Base-by-base conservation (phyloP, 2,113 vertebrate species). In the Pycnonotus jocosus region DNA sequence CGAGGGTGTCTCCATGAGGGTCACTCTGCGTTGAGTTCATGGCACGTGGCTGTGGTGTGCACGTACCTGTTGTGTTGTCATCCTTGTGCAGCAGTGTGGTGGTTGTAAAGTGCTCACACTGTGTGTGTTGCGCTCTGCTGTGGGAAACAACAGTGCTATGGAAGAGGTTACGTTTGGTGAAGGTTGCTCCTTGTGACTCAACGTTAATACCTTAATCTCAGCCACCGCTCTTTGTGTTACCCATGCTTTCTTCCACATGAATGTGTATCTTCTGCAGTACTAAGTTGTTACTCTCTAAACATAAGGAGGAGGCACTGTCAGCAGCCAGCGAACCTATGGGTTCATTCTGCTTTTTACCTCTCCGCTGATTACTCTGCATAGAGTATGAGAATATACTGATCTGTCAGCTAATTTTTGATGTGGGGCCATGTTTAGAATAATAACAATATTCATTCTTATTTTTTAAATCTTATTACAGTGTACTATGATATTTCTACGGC, bases 401-500 rank as follows among this genome's bases (percentile, higher is more conserved):
- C 30, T 66, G 47, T 38, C 65, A 51, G 17, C 25, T 71, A 9
- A 48, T 68, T 79, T 81, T 91, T 82, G 15, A 54, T 79, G n/a
- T 47, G 31, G 22, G 44, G 6, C 12, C 13, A 6, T 25, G 16
- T 86, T 86, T 54, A 65, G 37, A 61, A 61, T 72, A 57, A 42
- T 37, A 89, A 42, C 4, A 64, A 38, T 62, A 62, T 15, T 89
- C 4, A 90, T 51, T 71, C 84, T 70, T 68, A 40, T 81, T 90
- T 69, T n/a, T 28, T 53, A 85, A 65, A 88, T 96, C 79, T 73
- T 79, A 50, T 60, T 93, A 21, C 91, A 99, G 99, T 99, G 81
- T 99, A 99, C 95, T 99, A 99, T 51, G 99, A 99, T 94, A 99
- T 99, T 96, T 99, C 99, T 37, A 98, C 99, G 74, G 99, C 99